Conservation (phyloP, 2,113 vertebrate genomes). For the Empidonax traillii region DNA sequence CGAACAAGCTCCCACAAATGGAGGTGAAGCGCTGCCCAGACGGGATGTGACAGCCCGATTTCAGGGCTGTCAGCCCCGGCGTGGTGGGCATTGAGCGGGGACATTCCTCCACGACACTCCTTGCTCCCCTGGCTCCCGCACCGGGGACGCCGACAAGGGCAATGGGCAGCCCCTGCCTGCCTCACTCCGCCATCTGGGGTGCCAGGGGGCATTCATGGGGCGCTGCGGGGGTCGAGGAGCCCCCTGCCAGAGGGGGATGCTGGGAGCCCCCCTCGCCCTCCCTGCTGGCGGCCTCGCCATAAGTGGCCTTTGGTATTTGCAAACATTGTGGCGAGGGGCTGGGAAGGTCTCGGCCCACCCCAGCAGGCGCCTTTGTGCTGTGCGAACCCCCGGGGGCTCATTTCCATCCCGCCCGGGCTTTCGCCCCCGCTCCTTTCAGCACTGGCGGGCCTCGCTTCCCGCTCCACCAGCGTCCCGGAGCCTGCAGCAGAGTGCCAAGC, state of each 20-base stretch:
- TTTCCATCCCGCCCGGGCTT: slow-evolving; percentile 50
- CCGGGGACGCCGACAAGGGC: not conserved
- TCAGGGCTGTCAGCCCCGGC: slow-evolving; percentile 65
- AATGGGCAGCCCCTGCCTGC: not conserved
- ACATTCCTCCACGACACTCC: slow-evolving; percentile 36
- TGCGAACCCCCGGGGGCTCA: slow-evolving; percentile 30
- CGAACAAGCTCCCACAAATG: slow-evolving; percentile 53
- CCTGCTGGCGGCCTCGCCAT: not conserved
- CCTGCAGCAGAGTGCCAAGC: not conserved
- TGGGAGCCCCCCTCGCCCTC: not conserved
- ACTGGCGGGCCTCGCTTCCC: not conserved
- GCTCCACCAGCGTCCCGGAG: not conserved
- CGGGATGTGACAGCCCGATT: slow-evolving; percentile 65
- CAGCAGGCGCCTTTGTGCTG: slow-evolving; percentile 61
- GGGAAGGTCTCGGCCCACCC: slow-evolving; percentile 56
- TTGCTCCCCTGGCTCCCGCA: slow-evolving; percentile 37
- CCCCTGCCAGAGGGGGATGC: not conserved
- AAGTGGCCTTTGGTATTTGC: slow-evolving; percentile 65
- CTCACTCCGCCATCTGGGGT: not conserved
- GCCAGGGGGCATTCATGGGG: not conserved
- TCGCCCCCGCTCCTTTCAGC: not conserved
- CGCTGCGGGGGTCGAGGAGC: not conserved
- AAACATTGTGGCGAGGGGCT: slow-evolving; percentile 57
- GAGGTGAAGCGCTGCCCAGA: slow-evolving; percentile 63
- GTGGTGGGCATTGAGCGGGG: slow-evolving; percentile 46